These are phyloP conservation scores for Theocolax elegans DNA, from an alignment of 1,140 invertebrate species.

Conservation along the genomic window DNA sequence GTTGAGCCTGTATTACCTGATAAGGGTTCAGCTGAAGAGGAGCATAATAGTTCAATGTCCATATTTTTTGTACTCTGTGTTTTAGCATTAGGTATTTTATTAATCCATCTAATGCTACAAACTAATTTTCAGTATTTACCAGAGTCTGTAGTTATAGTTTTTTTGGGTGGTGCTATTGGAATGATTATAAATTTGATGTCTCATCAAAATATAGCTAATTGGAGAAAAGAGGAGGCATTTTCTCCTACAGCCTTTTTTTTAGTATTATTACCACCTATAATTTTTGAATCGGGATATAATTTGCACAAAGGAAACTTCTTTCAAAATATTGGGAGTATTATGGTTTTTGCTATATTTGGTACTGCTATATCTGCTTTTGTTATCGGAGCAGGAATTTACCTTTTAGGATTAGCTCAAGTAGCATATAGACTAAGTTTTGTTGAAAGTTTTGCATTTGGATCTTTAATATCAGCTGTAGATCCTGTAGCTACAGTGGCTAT, in stretches of 20 bases:
- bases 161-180: conserved; percentile 92
- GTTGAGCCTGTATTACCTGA: conserved; percentile 81
- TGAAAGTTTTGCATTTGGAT: conserved; percentile 98
- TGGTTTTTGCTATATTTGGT: conserved; percentile 97
- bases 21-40: conserved; percentile 91
- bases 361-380: conserved; percentile 95
- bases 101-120: conserved; percentile 94
- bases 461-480: conserved; percentile 98
- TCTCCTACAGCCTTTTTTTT: conserved; percentile 97
- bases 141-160: conserved; percentile 97
- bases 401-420: conserved; percentile 88
- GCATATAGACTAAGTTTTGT: conserved; percentile 93
- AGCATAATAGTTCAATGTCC: conserved; percentile 95
- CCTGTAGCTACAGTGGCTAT: conserved; percentile 98
- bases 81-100: conserved; percentile 89
- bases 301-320: conserved; percentile 99
- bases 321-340: conserved; percentile 94
- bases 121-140: conserved; percentile 97
- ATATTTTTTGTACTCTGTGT: conserved; percentile 97
- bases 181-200: conserved; percentile 91
- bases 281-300: conserved; percentile 99
- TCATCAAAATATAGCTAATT: conserved; percentile 89
- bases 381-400: conserved; percentile 94
- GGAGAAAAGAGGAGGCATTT: conserved; percentile 96
- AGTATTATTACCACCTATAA: conserved; percentile 96